These are phyloP conservation scores for Teleopsis dalmanni DNA, from an alignment of 1,140 invertebrate species.

Conservation along the genomic window DNA sequence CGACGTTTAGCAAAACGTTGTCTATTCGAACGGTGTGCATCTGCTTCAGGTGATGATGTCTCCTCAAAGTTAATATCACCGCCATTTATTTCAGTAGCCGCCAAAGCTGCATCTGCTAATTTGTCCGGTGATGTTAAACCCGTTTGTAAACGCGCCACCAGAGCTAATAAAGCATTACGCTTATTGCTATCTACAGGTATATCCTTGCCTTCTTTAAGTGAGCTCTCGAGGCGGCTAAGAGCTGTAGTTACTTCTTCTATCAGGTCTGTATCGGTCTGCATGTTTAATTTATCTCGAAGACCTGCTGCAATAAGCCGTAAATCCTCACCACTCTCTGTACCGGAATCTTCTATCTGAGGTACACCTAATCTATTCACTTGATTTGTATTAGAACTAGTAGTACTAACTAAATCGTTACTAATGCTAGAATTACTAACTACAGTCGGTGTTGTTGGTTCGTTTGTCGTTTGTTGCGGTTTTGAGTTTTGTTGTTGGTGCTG, in stretches of 20 bases:
- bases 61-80: conserved; percentile 11
- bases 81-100: conserved; percentile 1
- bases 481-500: conserved; percentile 12
- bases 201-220: conserved; percentile 53
- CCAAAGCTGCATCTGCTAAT: conserved; percentile 22
- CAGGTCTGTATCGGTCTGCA: conserved; percentile 45
- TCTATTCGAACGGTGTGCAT: conserved; percentile 26
- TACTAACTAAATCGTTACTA: conserved; percentile 12
- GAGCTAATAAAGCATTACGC: conserved; percentile 58
- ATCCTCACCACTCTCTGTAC: conserved; percentile 62
- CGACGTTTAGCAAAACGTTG: conserved; percentile 44
- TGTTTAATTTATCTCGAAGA: conserved; percentile 34
- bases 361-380: conserved; percentile 30
- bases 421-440: neutral
- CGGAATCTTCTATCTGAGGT: conserved; percentile 51
- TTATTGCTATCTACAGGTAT: conserved; percentile 47
- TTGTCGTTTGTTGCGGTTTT: conserved; percentile 18
- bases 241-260: conserved; percentile 73
- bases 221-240: conserved; percentile 62
- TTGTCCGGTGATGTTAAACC: conserved; percentile 54
- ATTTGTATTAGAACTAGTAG: conserved; percentile 10
- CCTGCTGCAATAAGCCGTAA: conserved; percentile 44
- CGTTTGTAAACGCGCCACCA: conserved; percentile 67
- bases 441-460: conserved; percentile 1
- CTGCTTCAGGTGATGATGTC: conserved; percentile 12